These are phyloP conservation scores for Gerris buenoi DNA, from an alignment of 1,140 invertebrate species.

Conservation along the genomic window DNA sequence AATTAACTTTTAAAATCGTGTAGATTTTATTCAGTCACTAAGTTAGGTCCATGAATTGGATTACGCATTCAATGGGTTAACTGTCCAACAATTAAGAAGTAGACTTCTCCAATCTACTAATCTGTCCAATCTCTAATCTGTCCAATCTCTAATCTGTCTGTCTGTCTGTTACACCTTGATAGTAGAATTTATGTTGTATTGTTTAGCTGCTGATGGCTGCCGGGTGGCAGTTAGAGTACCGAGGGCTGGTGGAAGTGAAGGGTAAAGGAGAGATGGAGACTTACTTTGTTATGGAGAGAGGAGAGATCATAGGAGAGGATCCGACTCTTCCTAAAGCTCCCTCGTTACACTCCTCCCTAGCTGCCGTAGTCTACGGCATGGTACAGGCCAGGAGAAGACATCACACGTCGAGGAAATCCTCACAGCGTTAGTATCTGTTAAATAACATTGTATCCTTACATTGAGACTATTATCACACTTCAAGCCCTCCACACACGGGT, in stretches of 20 bases:
- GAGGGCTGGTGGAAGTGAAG: conserved; percentile 77
- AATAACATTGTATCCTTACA: too few relatives aligned
- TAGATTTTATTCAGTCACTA: too few relatives aligned
- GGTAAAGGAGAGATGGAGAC: conserved; percentile 92
- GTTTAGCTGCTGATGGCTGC: conserved; percentile 48
- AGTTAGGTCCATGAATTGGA: too few relatives aligned
- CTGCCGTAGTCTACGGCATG: conserved; percentile 76
- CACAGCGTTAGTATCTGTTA: conserved; percentile 20
- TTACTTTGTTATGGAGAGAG: conserved; percentile 62
- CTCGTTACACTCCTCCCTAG: conserved; percentile 58
- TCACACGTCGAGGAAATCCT: conserved; percentile 24
- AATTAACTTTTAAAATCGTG: too few relatives aligned
- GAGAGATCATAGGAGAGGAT: conserved; percentile 33
- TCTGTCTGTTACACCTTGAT: too few relatives aligned
- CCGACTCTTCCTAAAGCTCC: conserved; percentile 43
- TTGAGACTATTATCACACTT: too few relatives aligned
- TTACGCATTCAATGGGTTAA: too few relatives aligned
- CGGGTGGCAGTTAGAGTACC: conserved; percentile 55
- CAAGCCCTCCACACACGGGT: too few relatives aligned
- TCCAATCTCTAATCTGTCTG: too few relatives aligned
- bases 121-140: too few relatives aligned
- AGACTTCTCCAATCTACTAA: too few relatives aligned
- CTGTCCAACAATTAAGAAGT: too few relatives aligned
- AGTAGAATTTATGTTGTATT: conserved; percentile 13
- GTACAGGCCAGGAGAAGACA: conserved; percentile 46